A percentile compares a stretch with the other conserved stretches of the same genome.
Evolutionary conservation across 2,888 invertebrate genomes (phyloP).

Genomic region (Acrobasis repandana): DNA sequence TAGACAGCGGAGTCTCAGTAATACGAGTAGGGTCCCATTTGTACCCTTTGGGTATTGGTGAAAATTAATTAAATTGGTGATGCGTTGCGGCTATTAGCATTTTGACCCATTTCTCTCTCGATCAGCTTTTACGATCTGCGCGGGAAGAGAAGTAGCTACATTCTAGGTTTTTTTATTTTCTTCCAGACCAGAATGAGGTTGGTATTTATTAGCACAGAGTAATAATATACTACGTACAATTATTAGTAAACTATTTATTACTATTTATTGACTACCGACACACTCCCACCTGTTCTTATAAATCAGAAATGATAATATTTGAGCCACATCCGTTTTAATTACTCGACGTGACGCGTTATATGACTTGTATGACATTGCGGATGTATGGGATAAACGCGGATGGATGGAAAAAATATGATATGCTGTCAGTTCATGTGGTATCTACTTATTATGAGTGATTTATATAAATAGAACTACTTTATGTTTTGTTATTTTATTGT

Average conservation of each 20-base stretch:
- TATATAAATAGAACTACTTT: background rate
- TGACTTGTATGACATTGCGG: constrained; percentile 47
- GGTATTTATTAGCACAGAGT: too few species aligned
- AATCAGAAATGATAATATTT: constrained; percentile 67
- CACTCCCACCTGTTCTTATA: constrained; percentile 53
- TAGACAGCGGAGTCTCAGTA: too few species aligned
- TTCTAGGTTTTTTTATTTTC: too few species aligned
- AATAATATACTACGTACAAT: background rate
- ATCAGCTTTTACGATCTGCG: too few species aligned
- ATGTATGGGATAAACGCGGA: constrained; percentile 37
- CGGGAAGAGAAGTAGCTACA: too few species aligned
- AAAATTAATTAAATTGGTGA: too few species aligned
- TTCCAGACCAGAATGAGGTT: too few species aligned
- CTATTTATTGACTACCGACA: background rate
- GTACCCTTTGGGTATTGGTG: too few species aligned
- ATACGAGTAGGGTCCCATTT: too few species aligned
- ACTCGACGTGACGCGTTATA: constrained; percentile 44
- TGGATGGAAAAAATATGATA: constrained; percentile 20
- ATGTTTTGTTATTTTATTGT: background rate
- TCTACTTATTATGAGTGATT: background rate
- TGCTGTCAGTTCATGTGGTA: constrained; percentile 17
- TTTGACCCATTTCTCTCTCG: too few species aligned
- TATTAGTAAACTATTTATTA: background rate
- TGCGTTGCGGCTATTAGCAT: too few species aligned
- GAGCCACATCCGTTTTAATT: constrained; percentile 75